Percentiles rank a stretch among this genome's conserved stretches.
These are phyloP conservation scores for Catamblyrhynchus diadema DNA, from an alignment of 2,797 vertebrate species.

Conservation along the genomic window DNA sequence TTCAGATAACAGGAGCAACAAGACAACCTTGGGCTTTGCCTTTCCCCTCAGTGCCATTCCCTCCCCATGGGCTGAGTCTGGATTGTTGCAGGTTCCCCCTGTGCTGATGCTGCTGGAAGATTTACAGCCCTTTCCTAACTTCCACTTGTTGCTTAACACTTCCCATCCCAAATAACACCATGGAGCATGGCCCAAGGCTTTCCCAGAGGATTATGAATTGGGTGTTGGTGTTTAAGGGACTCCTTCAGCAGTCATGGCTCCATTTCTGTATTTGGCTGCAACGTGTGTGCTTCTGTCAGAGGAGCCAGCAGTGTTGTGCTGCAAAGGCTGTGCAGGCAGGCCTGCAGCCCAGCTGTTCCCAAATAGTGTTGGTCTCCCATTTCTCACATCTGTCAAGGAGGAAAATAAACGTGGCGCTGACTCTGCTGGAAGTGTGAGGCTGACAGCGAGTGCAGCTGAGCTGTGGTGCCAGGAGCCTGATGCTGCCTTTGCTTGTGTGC, in stretches of 20 bases:
- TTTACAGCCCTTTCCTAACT: neutral
- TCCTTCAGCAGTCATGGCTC: neutral
- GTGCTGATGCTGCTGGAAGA: neutral
- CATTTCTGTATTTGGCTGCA: neutral
- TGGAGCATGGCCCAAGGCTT: neutral
- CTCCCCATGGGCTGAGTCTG: neutral
- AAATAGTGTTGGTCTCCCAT: neutral
- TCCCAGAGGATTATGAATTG: neutral
- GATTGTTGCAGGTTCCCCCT: neutral
- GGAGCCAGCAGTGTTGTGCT: neutral
- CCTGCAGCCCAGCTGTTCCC: neutral
- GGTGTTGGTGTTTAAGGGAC: neutral
- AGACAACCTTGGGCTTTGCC: neutral
- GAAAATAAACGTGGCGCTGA: neutral
- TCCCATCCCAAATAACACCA: neutral
- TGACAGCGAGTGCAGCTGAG: neutral
- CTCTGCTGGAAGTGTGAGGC: neutral
- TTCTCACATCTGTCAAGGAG: neutral
- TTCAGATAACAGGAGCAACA: neutral
- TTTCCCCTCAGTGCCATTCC: neutral
- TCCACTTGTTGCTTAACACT: neutral
- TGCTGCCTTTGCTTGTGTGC: neutral
- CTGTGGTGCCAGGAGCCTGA: neutral
- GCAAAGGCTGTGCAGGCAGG: neutral
- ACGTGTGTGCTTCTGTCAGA: too few species aligned